Evolutionary conservation across 2,888 invertebrate species (phyloP), one percentile per base, ranked within the genome.

Genomic region (Nebria brevicollis): DNA sequence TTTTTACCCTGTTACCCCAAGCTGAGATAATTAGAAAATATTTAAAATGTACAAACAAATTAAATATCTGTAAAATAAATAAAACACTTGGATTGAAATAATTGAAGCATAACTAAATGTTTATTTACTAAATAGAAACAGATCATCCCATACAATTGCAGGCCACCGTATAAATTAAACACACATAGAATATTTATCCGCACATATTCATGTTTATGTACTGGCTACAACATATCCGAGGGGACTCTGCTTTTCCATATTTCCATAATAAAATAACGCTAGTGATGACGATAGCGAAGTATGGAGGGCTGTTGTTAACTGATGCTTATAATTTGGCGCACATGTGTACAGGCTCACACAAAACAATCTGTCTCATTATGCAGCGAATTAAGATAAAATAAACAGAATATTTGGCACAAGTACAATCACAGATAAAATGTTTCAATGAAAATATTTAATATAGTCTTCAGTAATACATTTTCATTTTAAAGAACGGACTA

Each of bases 381-480:
- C 75, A 73, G 15, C 25, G 75, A 75, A 75, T 54, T 75, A 75
- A 75, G 75, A 75, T 26, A 54, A 75, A 75, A 75, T 75, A 75
- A 75, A 75, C 64, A 75, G 54, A 8, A 11, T 8, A 54, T 54
- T 54, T 54, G 8, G 54, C 2, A 54, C 3, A 11, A 13, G 54
- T 5, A 20, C 20, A 54, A 54, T 68, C 10, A 20, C 13, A 25
- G 20, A 20, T 20, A 20, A 20, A 20, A 20, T 20, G 20, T 20
- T 20, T 20, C 20, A 20, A 20, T 20, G 1, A 34, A 34, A 34
- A 34, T 34, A 5, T 34, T 34, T 34, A 34, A 34, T 34, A 34
- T 34, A 34, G 34, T 20, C 20, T 20, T 20, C 20, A 34, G 34
- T 34, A 2, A 34, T 34, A 1, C 34, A 34, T 34, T 34, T 34